Conservation (phyloP, 2,113 vertebrate species). For the Scytalopus superciliaris region DNA sequence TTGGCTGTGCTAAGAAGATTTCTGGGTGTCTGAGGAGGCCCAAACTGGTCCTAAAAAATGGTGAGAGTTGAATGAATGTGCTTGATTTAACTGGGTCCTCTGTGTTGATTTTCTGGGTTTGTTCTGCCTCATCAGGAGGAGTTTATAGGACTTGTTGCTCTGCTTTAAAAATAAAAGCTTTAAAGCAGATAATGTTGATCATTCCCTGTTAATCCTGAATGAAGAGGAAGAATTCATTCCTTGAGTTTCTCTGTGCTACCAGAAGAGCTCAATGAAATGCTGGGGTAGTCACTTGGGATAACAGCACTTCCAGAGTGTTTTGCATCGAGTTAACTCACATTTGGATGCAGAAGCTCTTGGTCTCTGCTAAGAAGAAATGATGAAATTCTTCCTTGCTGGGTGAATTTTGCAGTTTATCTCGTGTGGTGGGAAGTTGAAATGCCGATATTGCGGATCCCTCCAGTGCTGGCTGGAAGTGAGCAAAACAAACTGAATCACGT, state of each 20-base stretch:
- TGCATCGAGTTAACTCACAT: neutral
- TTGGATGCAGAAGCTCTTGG: neutral
- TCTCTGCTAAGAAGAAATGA: neutral
- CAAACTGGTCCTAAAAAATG: neutral
- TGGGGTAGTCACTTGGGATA: neutral
- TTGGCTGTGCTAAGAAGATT: rapidly evolving
- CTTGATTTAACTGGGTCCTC: neutral
- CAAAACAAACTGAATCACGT: neutral
- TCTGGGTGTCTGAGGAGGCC: neutral
- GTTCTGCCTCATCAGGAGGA: rapidly evolving
- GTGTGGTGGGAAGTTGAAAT: neutral
- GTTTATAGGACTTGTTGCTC: neutral
- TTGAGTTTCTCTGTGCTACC: neutral
- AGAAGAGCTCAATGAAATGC: rapidly evolving
- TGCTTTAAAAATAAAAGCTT: neutral
- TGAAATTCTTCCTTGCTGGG: neutral
- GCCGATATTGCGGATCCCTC: neutral
- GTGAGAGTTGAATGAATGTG: neutral
- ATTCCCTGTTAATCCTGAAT: neutral
- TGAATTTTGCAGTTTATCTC: neutral
- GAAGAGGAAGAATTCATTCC: neutral
- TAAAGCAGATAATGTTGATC: neutral
- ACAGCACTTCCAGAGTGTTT: neutral
- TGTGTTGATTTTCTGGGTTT: neutral
- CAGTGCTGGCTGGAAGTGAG: neutral